Conservation (phyloP, 2,888 invertebrate species). For the Lepidocyrtoides sp. region DNA sequence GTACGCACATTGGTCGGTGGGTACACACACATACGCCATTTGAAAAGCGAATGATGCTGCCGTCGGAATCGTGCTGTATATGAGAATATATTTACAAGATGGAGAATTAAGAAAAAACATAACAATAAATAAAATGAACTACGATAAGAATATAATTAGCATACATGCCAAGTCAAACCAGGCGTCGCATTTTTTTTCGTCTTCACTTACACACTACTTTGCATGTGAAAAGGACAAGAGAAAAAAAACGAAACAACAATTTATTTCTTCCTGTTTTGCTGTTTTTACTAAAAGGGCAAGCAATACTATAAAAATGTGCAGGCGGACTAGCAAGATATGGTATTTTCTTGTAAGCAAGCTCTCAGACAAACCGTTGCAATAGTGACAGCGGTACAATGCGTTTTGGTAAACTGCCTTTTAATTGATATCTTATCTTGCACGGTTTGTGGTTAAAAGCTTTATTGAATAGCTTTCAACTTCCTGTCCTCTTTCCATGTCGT, state of each 20-base stretch:
- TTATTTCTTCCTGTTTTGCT: constrained; percentile 12
- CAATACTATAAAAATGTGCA: not conserved
- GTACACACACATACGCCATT: not conserved
- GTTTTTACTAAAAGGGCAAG: not conserved
- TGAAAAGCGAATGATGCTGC: not conserved
- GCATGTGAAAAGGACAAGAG: constrained; percentile 16
- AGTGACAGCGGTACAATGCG: not conserved
- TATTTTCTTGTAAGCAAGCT: not conserved
- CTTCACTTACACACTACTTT: not conserved
- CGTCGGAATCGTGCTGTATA: not conserved
- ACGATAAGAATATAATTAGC: constrained; percentile 42
- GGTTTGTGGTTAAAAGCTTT: constrained; percentile 12
- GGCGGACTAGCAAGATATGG: not conserved
- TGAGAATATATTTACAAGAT: not conserved
- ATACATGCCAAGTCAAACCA: not conserved
- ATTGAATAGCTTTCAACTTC: constrained; percentile 2
- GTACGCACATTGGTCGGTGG: not conserved
- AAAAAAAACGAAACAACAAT: not conserved
- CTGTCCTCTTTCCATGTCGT: constrained; percentile 16
- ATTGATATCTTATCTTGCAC: constrained; percentile 11
- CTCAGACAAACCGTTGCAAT: not conserved
- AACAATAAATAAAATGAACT: not conserved
- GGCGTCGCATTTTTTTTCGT: not conserved
- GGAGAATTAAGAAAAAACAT: not conserved
- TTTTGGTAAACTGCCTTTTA: not conserved